Evolutionary conservation across 53 echinoderm and acorn worm species (phyloP).

Genomic region (Patiria pectinifera): DNA sequence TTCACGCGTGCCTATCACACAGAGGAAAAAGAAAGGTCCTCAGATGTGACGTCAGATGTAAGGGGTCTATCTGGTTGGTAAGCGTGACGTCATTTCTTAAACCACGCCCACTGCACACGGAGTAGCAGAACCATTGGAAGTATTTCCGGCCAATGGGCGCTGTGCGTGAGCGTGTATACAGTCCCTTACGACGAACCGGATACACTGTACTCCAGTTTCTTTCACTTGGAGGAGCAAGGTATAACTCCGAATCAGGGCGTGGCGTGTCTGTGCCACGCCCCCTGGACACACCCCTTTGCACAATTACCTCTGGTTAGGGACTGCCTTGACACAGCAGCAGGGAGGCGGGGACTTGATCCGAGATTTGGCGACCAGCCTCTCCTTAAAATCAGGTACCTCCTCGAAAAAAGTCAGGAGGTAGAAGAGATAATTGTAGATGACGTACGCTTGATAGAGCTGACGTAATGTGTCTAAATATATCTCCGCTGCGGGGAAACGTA

Average conservation of each 20-base stretch:
- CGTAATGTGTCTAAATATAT: conserved; percentile 76
- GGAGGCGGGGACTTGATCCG: conserved; percentile 81
- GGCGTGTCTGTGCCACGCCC: neutral
- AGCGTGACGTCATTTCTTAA: neutral
- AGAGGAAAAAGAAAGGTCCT: too few species aligned
- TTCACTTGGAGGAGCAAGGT: too few species aligned
- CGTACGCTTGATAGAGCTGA: conserved; percentile 74
- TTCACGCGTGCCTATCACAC: too few species aligned
- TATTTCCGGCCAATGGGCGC: too few species aligned
- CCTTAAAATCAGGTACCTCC: conserved; percentile 64
- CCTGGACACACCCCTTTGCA: neutral
- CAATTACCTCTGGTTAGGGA: conserved; percentile 71
- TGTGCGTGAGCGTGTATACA: too few species aligned
- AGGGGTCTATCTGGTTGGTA: too few species aligned
- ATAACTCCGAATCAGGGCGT: neutral
- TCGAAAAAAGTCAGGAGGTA: conserved; percentile 74
- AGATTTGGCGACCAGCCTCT: conserved; percentile 63
- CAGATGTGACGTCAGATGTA: too few species aligned
- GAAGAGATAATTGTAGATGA: conserved; percentile 78
- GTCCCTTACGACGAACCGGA: too few species aligned
- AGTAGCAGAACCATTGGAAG: too few species aligned
- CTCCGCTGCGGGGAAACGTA: conserved; percentile 65
- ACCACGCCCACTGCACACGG: too few species aligned
- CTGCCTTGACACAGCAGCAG: conserved; percentile 77
- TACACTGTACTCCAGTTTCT: too few species aligned